Percentiles rank a stretch among this genome's conserved stretches.
phyloP scores from a whole-genome alignment of 2,797 vertebrate species.

The Nannoperca obscura region DNA sequence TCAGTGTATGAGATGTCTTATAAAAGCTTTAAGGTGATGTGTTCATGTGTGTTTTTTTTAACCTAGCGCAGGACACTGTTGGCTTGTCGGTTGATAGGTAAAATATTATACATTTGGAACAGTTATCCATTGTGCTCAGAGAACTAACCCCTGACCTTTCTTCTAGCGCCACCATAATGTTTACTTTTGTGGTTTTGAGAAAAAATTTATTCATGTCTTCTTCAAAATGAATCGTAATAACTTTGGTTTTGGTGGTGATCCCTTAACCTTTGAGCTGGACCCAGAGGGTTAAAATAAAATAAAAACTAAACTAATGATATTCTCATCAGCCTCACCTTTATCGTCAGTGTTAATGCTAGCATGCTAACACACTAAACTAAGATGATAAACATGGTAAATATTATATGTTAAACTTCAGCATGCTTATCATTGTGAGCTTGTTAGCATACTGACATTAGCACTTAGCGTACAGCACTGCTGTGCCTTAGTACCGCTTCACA shows the following conservation, averaged over 20 bases:
- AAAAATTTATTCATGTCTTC: background rate
- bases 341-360: background rate
- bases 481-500: too few species aligned
- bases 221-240: background rate
- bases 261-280: background rate
- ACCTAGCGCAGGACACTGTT: background rate
- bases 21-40: slow-evolving; percentile 54
- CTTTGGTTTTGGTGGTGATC: background rate
- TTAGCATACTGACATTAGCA: background rate
- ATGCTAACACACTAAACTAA: background rate
- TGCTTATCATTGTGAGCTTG: background rate
- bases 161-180: too few species aligned
- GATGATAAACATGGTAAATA: background rate
- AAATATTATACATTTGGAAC: background rate
- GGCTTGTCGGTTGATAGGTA: background rate
- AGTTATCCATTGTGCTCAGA: too few species aligned
- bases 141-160: too few species aligned
- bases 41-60: background rate
- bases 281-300: background rate
- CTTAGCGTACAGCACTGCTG: background rate
- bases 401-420: background rate
- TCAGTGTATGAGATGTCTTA: slow-evolving; percentile 57
- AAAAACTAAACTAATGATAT: background rate
- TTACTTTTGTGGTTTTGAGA: too few species aligned
- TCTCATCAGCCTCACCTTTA: background rate